Conservation (phyloP, 2,113 vertebrate genomes). For the Gallinago jamesoni region DNA sequence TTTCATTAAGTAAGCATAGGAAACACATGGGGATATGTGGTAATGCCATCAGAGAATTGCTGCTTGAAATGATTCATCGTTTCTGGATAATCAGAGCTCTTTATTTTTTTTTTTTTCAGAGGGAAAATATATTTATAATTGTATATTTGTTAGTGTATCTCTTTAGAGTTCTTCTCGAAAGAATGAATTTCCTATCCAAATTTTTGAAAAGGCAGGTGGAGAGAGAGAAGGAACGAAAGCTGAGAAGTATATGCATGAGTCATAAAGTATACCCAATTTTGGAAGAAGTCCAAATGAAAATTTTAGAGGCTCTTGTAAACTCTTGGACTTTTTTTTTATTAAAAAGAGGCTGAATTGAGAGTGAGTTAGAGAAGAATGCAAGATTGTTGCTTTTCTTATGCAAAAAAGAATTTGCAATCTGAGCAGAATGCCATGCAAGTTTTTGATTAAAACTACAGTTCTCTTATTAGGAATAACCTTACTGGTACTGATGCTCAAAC, state of each 20-base stretch:
- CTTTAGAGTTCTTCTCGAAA: neutral
- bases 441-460: neutral
- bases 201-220: neutral
- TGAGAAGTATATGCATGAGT: neutral
- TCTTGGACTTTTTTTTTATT: neutral
- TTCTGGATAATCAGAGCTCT: neutral
- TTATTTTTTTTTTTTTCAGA: neutral
- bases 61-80: neutral
- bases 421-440: neutral
- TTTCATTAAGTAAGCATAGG: constrained; percentile 19
- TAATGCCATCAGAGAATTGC: neutral
- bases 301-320: neutral
- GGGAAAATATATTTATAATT: neutral
- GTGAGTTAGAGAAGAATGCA: neutral
- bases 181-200: neutral
- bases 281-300: neutral
- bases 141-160: neutral
- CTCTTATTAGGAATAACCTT: neutral
- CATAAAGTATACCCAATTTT: neutral
- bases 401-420: neutral
- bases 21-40: neutral
- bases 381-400: neutral
- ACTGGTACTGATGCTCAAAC: neutral
- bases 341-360: neutral
- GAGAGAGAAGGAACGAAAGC: neutral